Conservation (phyloP, 2,888 invertebrate genomes). For the Melanchra persicariae region DNA sequence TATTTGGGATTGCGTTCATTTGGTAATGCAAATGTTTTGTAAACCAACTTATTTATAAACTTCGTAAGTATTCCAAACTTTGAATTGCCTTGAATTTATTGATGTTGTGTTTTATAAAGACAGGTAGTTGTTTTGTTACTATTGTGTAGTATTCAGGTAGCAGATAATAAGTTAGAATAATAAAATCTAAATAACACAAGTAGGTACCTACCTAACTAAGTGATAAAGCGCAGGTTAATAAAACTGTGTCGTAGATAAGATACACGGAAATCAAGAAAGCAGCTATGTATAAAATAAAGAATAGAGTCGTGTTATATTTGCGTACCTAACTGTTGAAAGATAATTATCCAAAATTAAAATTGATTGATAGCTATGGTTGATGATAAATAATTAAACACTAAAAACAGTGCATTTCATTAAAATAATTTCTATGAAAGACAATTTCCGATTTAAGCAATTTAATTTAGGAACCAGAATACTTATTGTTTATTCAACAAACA, state of each 20-base stretch:
- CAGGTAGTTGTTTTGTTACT: neutral
- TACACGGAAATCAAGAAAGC: constrained; percentile 29
- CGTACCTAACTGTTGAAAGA: constrained; percentile 9
- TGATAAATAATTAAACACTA: neutral
- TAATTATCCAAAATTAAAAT: neutral
- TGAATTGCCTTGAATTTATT: constrained; percentile 10
- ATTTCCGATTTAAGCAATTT: neutral
- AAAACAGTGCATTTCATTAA: neutral
- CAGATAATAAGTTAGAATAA: neutral
- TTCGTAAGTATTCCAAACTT: constrained; percentile 2
- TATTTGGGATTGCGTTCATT: constrained; percentile 15
- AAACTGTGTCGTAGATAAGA: constrained; percentile 44
- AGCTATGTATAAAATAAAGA: neutral
- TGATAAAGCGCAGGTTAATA: constrained; percentile 32
- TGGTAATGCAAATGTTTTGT: constrained; percentile 15
- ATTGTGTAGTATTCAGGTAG: neutral
- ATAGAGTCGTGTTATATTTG: constrained; percentile 5
- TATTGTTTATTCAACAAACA: constrained; percentile 56
- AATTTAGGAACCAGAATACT: constrained; percentile 19
- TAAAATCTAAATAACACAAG: constrained; percentile 17
- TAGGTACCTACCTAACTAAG: neutral
- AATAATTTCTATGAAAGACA: constrained; percentile 7
- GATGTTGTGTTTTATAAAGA: constrained; percentile 4
- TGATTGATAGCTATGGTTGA: neutral
- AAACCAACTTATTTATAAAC: constrained; percentile 15